Conservation (phyloP, 1,140 invertebrate genomes). For the Patella vulgata region DNA sequence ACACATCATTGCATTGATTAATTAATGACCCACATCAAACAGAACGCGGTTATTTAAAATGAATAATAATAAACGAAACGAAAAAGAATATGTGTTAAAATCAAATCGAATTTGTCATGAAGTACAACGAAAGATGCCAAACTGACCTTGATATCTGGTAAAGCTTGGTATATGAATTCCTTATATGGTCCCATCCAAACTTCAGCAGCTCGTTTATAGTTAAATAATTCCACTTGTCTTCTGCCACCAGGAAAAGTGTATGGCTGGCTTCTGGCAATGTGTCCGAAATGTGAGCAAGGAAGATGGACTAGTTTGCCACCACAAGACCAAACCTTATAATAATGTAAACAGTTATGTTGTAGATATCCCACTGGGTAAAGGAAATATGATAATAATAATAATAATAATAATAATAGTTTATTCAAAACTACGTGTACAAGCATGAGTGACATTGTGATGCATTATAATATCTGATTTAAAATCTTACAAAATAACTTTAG, state of each 20-base stretch:
- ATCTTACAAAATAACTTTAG: background rate
- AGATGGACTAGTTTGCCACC: slow-evolving; percentile 93
- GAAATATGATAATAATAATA: background rate
- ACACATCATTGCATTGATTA: too few species aligned
- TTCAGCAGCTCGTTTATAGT: slow-evolving; percentile 51
- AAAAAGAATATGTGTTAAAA: too few species aligned
- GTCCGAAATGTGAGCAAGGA: slow-evolving; percentile 53
- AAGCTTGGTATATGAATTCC: slow-evolving; percentile 37
- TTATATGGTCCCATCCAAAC: slow-evolving; percentile 49
- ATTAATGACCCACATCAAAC: too few species aligned
- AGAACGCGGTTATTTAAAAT: too few species aligned
- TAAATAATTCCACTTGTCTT: slow-evolving; percentile 30
- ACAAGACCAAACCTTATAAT: slow-evolving; percentile 90
- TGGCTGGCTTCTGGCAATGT: slow-evolving; percentile 82
- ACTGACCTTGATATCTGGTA: slow-evolving; percentile 42
- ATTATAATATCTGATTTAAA: too few species aligned
- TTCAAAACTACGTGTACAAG: background rate
- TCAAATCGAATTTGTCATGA: too few species aligned
- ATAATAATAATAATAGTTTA: too few species aligned
- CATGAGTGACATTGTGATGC: background rate
- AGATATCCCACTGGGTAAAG: too few species aligned
- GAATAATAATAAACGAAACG: too few species aligned
- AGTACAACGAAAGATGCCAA: too few species aligned
- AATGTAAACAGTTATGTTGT: background rate
- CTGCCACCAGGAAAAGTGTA: slow-evolving; percentile 89